Conservation (phyloP, 2,113 vertebrate genomes). For the Neodon shergylaensis region DNA sequence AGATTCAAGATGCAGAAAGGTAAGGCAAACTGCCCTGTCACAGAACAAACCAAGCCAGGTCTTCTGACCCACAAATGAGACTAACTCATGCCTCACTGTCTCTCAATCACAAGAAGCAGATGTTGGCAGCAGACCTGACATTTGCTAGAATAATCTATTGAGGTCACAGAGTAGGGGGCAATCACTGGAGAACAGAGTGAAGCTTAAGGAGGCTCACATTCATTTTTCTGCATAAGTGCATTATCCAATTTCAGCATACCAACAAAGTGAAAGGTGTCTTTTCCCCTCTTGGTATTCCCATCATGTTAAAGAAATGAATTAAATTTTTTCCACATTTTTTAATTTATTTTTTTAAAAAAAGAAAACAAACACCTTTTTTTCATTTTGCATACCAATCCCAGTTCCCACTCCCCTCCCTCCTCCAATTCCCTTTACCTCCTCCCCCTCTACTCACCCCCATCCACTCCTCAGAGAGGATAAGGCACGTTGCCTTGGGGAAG, state of each 20-base stretch:
- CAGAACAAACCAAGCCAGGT: neutral
- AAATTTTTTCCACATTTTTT: neutral
- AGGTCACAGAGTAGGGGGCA: neutral
- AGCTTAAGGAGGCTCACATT: neutral
- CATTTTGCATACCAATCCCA: too few relatives aligned
- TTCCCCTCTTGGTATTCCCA: neutral
- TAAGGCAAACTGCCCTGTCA: neutral
- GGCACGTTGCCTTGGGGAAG: too few relatives aligned
- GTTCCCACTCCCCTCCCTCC: too few relatives aligned
- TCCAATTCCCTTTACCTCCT: too few relatives aligned
- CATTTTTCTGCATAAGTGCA: neutral
- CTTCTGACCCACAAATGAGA: neutral
- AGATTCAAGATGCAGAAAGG: neutral
- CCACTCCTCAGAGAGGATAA: too few relatives aligned
- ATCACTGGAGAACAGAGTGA: neutral
- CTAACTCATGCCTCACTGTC: neutral
- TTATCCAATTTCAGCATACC: neutral
- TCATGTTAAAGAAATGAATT: slow-evolving; percentile 7
- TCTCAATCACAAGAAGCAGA: neutral
- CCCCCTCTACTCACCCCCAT: too few relatives aligned
- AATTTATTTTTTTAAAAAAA: too few relatives aligned
- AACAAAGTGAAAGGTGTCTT: neutral
- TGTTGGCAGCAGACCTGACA: neutral
- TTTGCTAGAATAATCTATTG: neutral
- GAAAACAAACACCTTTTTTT: too few relatives aligned